phyloP scores from a whole-genome alignment of 2,113 vertebrate genomes.

The Dascyllus trimaculatus region DNA sequence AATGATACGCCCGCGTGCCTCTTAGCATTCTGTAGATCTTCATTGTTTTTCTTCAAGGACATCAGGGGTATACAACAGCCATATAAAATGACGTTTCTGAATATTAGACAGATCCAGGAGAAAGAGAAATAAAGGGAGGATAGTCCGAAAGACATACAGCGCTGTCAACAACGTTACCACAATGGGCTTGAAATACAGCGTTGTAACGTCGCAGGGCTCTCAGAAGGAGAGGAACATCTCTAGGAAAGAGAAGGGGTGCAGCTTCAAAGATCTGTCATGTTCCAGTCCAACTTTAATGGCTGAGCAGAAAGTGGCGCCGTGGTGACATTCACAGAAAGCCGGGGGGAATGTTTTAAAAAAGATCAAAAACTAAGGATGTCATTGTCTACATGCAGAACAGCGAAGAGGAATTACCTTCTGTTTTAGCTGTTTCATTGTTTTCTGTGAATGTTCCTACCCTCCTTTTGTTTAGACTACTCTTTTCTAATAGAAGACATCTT shows the following conservation, averaged over 20 bases:
- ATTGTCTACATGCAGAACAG: neutral
- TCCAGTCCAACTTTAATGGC: conserved; percentile 52
- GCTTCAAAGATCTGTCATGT: conserved; percentile 72
- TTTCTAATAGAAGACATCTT: conserved; percentile 19
- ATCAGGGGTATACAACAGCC: conserved; percentile 36
- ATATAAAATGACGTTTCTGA: conserved; percentile 49
- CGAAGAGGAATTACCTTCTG: conserved; percentile 29
- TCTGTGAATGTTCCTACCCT: conserved; percentile 10
- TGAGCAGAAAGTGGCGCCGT: conserved; percentile 28
- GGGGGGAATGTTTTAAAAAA: conserved; percentile 21
- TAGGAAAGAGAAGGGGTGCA: conserved; percentile 31
- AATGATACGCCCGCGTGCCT: conserved; percentile 67
- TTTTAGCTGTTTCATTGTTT: conserved; percentile 13
- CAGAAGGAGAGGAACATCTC: conserved; percentile 25
- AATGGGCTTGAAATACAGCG: conserved; percentile 57
- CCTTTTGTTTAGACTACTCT: neutral
- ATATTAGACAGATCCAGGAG: conserved; percentile 39
- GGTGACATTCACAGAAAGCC: conserved; percentile 50
- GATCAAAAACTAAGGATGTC: conserved; percentile 11
- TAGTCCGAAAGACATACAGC: conserved; percentile 16
- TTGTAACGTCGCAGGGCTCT: conserved; percentile 34
- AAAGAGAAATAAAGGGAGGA: conserved; percentile 37
- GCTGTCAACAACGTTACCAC: conserved; percentile 44
- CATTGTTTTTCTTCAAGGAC: conserved; percentile 77
- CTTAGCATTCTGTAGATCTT: conserved; percentile 73